phyloP scores from a whole-genome alignment of 92 coral and sea anemone genomes.

The Epizoanthus scotinus region DNA sequence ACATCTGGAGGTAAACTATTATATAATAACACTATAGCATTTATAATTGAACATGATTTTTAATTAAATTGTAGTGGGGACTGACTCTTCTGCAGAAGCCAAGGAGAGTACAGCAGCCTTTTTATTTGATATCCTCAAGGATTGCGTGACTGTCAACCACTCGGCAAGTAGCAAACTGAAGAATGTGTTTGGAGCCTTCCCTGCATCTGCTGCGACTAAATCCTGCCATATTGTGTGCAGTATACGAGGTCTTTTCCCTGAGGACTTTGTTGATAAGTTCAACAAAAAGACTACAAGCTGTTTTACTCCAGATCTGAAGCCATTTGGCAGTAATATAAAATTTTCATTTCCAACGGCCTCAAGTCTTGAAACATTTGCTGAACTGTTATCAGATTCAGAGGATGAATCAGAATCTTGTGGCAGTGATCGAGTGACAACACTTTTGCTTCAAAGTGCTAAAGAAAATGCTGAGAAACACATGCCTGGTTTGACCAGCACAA shows the following conservation, averaged over 20 bases:
- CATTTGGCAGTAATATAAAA: slow-evolving; percentile 81
- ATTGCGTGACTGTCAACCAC: slow-evolving; percentile 64
- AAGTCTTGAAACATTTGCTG: slow-evolving; percentile 18
- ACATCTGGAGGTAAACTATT: no score
- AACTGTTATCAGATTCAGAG: slow-evolving; percentile 72
- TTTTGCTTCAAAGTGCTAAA: slow-evolving; percentile 31
- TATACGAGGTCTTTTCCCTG: slow-evolving; percentile 66
- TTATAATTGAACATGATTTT: not conserved
- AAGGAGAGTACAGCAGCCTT: slow-evolving; percentile 82
- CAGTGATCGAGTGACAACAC: slow-evolving; percentile 37
- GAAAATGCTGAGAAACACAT: slow-evolving; percentile 20
- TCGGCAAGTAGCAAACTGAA: slow-evolving; percentile 63
- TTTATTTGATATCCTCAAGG: slow-evolving; percentile 72
- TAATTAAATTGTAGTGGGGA: slow-evolving; percentile 64
- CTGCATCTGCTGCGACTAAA: slow-evolving; percentile 73
- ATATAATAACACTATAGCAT: no score
- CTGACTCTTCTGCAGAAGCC: slow-evolving; percentile 75
- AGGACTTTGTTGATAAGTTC: slow-evolving; percentile 59
- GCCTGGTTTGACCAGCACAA: not conserved
- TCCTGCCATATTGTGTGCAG: slow-evolving; percentile 69
- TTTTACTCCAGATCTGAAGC: slow-evolving; percentile 39
- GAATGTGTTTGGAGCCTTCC: slow-evolving; percentile 87
- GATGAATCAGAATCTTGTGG: slow-evolving; percentile 54
- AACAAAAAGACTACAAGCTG: slow-evolving; percentile 45
- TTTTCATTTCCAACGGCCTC: slow-evolving; percentile 48